Evolutionary conservation across 2,797 vertebrate species (phyloP), one percentile per base, ranked within the genome.

Genomic region (Scolopax bukidnonensis): DNA sequence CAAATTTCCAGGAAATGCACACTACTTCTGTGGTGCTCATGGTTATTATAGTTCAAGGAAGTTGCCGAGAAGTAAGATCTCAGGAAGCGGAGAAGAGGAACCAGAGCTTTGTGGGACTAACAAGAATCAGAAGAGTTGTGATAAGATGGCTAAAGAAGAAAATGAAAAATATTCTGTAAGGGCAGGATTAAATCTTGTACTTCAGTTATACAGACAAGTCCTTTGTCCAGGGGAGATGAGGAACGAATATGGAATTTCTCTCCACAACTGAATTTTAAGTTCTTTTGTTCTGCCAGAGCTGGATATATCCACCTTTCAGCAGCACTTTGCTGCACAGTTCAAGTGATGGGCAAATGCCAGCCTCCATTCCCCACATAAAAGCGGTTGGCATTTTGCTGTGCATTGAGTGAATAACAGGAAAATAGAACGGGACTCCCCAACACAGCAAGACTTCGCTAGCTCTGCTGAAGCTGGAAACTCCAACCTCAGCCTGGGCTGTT

Each of bases 81-180:
- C 57, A 33, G 93, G 84, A 96, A 91, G 61, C 73, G 45, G 36
- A 92, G 76, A 94, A 93, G 65, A 88, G 91, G 92, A 95, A 93
- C 60, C 61, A 91, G 54, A 69, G 16, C 30, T 80, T 48, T 56
- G 40, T 38, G 47, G 27, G 33, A 47, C 63, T 65, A 81, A 59
- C 16, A 71, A 45, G 53, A 81, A 84, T 56, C 47, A 65, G 24
- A 67, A 43, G n/a, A 83, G 32, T 17, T 69, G 36, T 20, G 84
- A 16, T 38, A 79, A 56, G 63, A 57, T 14, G 64, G 60, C 71
- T 64, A 14, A 38, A 87, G 38, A 43, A 73, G 5, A 36, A 68
- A 21, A 33, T 24, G 43, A 33, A n/a, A 47, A 28, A 50, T 33
- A 64, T 23, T 21, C 19, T n/a, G 51, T 68, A 81, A 20, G 2